Base-by-base conservation (phyloP, 1,140 invertebrate genomes). In the Magallana gigas region DNA sequence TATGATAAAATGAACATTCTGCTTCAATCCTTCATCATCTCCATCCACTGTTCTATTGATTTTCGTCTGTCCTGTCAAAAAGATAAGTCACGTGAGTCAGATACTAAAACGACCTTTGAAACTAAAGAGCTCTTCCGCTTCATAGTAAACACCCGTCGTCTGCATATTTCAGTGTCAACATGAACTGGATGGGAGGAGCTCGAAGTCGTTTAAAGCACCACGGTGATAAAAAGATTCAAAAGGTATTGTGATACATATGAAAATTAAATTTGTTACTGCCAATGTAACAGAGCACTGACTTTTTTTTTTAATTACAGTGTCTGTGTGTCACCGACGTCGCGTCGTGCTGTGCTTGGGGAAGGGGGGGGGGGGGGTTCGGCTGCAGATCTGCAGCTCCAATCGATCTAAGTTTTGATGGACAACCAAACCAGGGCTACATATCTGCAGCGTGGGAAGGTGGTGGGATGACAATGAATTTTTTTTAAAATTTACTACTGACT, bases 141-240 rank as follows among this genome's bases (percentile, higher is more conserved):
- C 14, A 16, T 5, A 18, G 16, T 58, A n/a, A 58, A 56, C 62
- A 62, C 56, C 81, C 86, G 87, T 86, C 88, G 83, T 85, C 89
- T 90, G 86, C 85, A 86, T 62, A 8, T 18, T 4, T 36, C 9
- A 56, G 3, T 58, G 9, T 29, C 16, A 85, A 71, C 57, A 93
- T 93, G 92, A 93, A 93, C 83, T 93, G 92, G 92, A 89, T 93
- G 84, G 92, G 92, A 58, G 92, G 92, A 57, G 89, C 91, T 82
- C 87, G 92, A 68, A 91, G 86, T 80, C 88, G 92, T 62, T 71
- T 93, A 58, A 90, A 88, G 84, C 88, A 89, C 82, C 90, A 91
- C 62, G 86, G 88, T 62, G 90, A 92, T 83, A 91, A 62, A 23
- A 92, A 91, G 90, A 11, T 89, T 18, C 92, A 93, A 64, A 91